phyloP scores from a whole-genome alignment of 2,888 invertebrate genomes.

The Globia sparganii region DNA sequence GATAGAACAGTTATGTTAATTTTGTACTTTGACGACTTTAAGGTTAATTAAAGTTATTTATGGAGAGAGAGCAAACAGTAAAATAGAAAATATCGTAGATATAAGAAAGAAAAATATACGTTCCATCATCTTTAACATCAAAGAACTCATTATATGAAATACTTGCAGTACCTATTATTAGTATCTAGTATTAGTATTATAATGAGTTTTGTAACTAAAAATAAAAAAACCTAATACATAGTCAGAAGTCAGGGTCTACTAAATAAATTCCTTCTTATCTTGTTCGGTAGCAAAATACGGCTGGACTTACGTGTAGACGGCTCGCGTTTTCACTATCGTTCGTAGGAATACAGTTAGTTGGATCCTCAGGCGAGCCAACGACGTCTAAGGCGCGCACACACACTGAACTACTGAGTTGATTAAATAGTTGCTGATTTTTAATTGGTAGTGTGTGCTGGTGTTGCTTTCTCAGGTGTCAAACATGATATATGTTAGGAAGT shows the following conservation, averaged over 20 bases:
- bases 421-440: not conserved
- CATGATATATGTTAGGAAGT: conserved; percentile 3
- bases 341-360: conserved; percentile 63
- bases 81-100: too few species aligned
- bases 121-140: not conserved
- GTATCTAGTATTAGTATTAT: too few species aligned
- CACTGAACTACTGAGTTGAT: conserved; percentile 33
- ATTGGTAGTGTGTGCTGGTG: not conserved
- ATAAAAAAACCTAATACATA: not conserved
- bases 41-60: not conserved
- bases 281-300: conserved; percentile 51
- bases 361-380: conserved; percentile 47
- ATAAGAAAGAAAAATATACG: too few species aligned
- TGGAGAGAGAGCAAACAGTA: not conserved
- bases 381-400: conserved; percentile 45
- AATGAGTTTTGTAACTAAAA: too few species aligned
- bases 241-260: conserved; percentile 1
- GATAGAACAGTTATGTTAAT: not conserved
- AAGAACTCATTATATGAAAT: not conserved
- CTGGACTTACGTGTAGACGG: conserved; percentile 53
- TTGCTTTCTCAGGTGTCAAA: conserved; percentile 31
- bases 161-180: too few species aligned
- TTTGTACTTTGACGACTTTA: not conserved
- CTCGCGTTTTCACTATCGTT: conserved; percentile 66
- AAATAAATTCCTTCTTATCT: conserved; percentile 49